These are phyloP conservation scores for Myocastor coypus DNA, from an alignment of 2,113 vertebrate species.

Conservation along the genomic window DNA sequence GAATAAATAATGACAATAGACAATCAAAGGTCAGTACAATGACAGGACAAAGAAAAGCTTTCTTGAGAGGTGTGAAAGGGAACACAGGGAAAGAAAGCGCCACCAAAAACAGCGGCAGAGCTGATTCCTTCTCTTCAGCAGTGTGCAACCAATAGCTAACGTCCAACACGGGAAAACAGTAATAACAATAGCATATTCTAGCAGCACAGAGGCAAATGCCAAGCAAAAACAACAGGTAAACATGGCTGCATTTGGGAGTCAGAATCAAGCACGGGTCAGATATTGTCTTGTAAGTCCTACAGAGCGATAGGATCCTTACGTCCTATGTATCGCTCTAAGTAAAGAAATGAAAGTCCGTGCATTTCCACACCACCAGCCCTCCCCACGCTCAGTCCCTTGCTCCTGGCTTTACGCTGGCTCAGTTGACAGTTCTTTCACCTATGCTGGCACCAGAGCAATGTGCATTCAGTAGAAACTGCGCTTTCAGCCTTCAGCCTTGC, in stretches of 20 bases:
- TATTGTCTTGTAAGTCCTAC: not conserved
- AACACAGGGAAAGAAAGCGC: not conserved
- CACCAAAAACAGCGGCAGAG: not conserved
- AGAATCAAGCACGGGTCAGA: not conserved
- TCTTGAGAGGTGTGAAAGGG: not conserved
- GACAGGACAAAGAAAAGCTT: not conserved
- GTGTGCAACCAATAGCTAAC: not conserved
- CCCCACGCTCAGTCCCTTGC: not conserved
- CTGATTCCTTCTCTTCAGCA: not conserved
- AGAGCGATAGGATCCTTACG: not conserved
- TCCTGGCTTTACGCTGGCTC: not conserved
- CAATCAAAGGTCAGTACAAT: not conserved
- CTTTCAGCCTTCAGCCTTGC: not conserved
- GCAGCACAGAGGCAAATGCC: not conserved
- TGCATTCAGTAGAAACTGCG: not conserved
- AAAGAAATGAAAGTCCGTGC: not conserved
- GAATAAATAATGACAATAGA: not conserved
- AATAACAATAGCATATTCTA: not conserved
- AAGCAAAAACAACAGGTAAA: conserved; percentile 1
- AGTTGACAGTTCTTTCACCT: not conserved
- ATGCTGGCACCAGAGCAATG: not conserved
- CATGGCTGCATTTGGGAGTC: not conserved
- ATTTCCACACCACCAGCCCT: not conserved
- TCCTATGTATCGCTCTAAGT: not conserved
- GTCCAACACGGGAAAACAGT: not conserved